Evolutionary conservation across 2,113 vertebrate genomes (phyloP), one percentile per base, ranked within the genome.

Genomic region (Nematolebias whitei): DNA sequence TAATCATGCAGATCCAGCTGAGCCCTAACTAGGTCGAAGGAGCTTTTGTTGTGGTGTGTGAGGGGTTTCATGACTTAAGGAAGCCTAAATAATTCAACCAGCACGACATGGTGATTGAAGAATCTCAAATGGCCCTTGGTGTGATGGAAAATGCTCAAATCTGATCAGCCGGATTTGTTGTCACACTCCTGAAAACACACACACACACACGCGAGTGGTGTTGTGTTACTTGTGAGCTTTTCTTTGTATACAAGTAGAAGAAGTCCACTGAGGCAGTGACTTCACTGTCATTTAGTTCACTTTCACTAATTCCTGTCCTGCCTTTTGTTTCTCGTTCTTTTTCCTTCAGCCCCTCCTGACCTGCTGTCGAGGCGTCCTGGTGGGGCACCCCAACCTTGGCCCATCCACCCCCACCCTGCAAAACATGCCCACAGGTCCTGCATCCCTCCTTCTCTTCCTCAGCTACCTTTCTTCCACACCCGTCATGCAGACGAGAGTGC

Each of bases 401-500:
- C 81, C 45, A n/a, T 79, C 29, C 76, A 65, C 39, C 18, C 64
- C 32, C 76, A 77, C 7, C 76, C 54, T 7, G 20, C 24, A 0
- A 68, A 49, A 55, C 77, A 69, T 19, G 43, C 24, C 24, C 63
- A 61, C 54, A 76, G 71, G 59, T 55, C 71, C 55, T 63, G 60
- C 59, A 41, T 72, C 22, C 64, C 40, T 19, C 71, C 63, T 52
- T 43, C 59, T 63, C 70, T 40, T 44, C 76, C 63, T 50, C 64
- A 76, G n/a, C 55, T 83, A 18, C 83, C 86, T 10, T 23, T 86
- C 12, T 91, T 94, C 71, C 95, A 93, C 68, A 91, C 91, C 0
- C 77, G 92, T 14, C 94, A 94, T 12, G 87, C 93, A 0, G 95
- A 98, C 63, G 91, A 93, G 77, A 96, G 94, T 43, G 93, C 91